These are phyloP conservation scores for Montipora sp. DNA, from an alignment of 64 coral and sea anemone genomes.

Conservation along the genomic window DNA sequence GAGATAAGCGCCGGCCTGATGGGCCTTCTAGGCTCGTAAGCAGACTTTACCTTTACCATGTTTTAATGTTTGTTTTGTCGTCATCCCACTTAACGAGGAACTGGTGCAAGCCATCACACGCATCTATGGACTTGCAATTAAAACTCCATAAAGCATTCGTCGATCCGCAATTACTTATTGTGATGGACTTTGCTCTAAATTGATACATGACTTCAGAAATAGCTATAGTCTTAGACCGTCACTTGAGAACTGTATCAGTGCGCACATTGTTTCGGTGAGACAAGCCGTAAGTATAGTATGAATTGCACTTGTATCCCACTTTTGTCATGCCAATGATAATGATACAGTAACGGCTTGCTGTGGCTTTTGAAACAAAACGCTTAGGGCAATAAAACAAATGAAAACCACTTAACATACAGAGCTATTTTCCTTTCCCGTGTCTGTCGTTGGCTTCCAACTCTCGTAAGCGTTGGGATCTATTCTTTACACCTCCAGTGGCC, in stretches of 20 bases:
- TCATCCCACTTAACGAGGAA: neutral
- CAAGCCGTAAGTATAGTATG: neutral
- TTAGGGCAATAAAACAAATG: neutral
- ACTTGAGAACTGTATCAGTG: neutral
- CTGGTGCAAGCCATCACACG: neutral
- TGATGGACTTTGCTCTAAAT: neutral
- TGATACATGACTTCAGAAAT: neutral
- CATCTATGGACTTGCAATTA: neutral
- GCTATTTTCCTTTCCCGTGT: neutral
- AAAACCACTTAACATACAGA: neutral
- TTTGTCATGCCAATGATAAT: neutral
- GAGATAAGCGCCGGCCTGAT: too few species aligned
- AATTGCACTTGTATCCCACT: neutral
- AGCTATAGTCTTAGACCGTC: neutral
- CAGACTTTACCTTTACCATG: neutral
- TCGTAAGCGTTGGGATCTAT: neutral
- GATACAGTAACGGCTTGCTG: neutral
- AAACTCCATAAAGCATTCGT: neutral
- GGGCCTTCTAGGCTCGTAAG: too few species aligned
- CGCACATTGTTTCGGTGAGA: neutral
- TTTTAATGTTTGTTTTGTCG: neutral
- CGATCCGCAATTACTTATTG: neutral
- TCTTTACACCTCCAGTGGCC: neutral
- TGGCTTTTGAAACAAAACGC: neutral
- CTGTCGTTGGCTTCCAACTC: neutral